A percentile compares a stretch with the other conserved stretches of the same genome.
Evolutionary conservation across 2,113 vertebrate species (phyloP).

Genomic region (Butastur rufipennis): DNA sequence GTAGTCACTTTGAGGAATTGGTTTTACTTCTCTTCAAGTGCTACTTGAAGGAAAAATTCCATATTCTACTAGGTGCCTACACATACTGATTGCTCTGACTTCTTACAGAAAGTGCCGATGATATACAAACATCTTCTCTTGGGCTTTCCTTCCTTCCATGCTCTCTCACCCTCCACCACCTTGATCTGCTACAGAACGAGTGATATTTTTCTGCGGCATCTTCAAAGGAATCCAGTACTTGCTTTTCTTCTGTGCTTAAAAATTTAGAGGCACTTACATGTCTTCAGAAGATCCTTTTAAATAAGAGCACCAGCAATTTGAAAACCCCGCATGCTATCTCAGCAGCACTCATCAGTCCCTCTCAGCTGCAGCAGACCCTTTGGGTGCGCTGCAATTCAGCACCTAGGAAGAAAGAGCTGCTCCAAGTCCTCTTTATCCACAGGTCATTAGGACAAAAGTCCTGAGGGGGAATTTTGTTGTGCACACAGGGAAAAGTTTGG

Average conservation of each 20-base stretch:
- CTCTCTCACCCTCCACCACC: neutral
- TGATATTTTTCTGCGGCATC: neutral
- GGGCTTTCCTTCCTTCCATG: neutral
- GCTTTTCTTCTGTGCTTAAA: conserved; percentile 3
- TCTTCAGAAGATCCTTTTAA: conserved; percentile 19
- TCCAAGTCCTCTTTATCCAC: neutral
- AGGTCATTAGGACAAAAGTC: neutral
- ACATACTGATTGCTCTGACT: neutral
- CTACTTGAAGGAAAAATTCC: neutral
- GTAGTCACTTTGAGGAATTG: neutral
- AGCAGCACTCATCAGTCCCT: neutral
- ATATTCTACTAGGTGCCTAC: neutral
- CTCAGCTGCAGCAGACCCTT: neutral
- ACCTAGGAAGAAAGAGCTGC: neutral
- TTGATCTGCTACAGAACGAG: neutral
- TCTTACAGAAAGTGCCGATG: neutral
- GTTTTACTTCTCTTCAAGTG: neutral
- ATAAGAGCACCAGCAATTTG: neutral
- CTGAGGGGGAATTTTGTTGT: neutral
- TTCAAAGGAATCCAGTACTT: conserved; percentile 12
- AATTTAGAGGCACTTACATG: conserved; percentile 26
- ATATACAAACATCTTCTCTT: neutral
- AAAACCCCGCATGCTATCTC: neutral
- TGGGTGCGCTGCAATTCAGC: neutral
- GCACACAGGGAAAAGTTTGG: neutral